A percentile compares a stretch with the other conserved stretches of the same genome.
Conservation (phyloP, 1,140 invertebrate genomes). For the Leptoteleia sp. region DNA sequence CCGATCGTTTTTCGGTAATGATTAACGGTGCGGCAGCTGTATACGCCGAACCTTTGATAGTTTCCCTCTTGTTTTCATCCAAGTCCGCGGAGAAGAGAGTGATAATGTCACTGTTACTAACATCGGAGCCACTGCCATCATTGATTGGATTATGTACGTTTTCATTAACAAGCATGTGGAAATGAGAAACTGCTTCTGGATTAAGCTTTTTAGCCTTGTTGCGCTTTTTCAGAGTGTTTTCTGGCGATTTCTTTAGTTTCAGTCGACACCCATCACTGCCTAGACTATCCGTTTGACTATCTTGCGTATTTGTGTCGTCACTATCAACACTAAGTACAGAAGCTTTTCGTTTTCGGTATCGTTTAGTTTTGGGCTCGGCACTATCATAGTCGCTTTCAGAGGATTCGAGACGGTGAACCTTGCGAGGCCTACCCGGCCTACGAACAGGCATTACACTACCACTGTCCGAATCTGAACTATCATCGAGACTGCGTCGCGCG, state of each 20-base stretch:
- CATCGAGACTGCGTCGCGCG: no score
- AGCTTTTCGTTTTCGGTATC: slow-evolving; percentile 72
- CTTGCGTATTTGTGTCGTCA: slow-evolving; percentile 79
- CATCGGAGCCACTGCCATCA: slow-evolving; percentile 75
- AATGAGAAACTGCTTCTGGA: slow-evolving; percentile 74
- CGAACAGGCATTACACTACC: slow-evolving; percentile 65
- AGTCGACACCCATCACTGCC: slow-evolving; percentile 77
- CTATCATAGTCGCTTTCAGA: slow-evolving; percentile 81
- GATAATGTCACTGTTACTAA: slow-evolving; percentile 78
- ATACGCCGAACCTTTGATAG: slow-evolving; percentile 77
- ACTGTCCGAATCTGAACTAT: no score
- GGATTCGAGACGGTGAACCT: slow-evolving; percentile 76
- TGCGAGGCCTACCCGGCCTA: slow-evolving; percentile 69
- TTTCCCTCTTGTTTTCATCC: slow-evolving; percentile 78
- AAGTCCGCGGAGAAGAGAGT: slow-evolving; percentile 78
- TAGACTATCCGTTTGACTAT: slow-evolving; percentile 79
- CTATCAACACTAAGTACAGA: slow-evolving; percentile 76
- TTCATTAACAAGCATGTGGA: slow-evolving; percentile 78
- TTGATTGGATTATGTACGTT: slow-evolving; percentile 70
- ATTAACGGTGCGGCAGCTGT: slow-evolving; percentile 75
- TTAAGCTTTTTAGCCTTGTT: slow-evolving; percentile 69
- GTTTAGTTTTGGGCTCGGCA: slow-evolving; percentile 71
- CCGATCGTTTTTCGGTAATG: slow-evolving; percentile 79
- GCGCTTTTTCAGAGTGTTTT: slow-evolving; percentile 70
- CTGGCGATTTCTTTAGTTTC: slow-evolving; percentile 68